Conservation (phyloP, 2,888 invertebrate species). For the Margaritifera margaritifera region DNA sequence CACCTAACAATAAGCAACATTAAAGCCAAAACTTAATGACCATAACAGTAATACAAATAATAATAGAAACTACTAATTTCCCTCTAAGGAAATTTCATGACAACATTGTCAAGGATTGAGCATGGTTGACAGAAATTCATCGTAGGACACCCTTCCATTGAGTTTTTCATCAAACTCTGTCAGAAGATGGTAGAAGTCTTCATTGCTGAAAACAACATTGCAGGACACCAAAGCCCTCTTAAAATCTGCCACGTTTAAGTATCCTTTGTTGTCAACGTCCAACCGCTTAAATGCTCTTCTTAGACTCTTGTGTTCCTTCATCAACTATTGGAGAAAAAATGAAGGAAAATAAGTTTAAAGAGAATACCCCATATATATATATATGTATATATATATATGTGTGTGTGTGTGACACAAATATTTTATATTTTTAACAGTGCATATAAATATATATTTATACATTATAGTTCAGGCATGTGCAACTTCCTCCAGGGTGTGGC, state of each 20-base stretch:
- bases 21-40: no score
- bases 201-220: constrained; percentile 48
- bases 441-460: no score
- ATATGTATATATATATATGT: neutral
- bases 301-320: constrained; percentile 54
- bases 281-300: constrained; percentile 57
- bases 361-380: constrained; percentile 1
- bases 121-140: constrained; percentile 50
- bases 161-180: constrained; percentile 60
- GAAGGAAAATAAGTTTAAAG: constrained; percentile 1
- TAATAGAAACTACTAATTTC: no score
- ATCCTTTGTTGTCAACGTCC: constrained; percentile 52
- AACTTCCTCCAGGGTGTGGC: no score
- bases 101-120: constrained; percentile 11
- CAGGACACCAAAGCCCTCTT: constrained; percentile 43
- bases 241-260: constrained; percentile 51
- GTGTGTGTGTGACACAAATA: neutral
- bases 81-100: no score
- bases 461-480: no score
- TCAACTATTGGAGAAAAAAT: constrained; percentile 46
- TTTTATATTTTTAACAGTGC: neutral
- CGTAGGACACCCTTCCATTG: constrained; percentile 59
- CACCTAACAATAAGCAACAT: no score
- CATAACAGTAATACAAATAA: no score
- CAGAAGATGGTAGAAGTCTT: constrained; percentile 61